Evolutionary conservation across 2,888 invertebrate species (phyloP), one percentile per base, ranked within the genome.

Genomic region (Chrysolina oricalcia): DNA sequence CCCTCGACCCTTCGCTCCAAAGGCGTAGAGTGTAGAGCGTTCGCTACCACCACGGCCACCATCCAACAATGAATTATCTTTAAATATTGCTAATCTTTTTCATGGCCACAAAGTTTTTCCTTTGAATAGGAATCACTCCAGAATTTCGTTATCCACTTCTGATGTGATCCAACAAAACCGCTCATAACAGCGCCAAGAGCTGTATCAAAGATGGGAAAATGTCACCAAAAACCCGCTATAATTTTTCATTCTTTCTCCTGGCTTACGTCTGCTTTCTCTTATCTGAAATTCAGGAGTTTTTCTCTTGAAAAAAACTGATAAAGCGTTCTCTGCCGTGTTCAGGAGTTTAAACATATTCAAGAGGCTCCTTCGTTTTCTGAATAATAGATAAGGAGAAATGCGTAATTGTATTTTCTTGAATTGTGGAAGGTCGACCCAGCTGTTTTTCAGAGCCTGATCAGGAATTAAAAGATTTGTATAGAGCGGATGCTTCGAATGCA

Each of bases 341-440:
- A n/a, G 43, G 66, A 43, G 46, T 23, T 66, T 48, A 46, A 46
- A 66, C 66, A 48, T 66, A 66, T 66, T 66, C 66, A 43, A 66
- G 46, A 21, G n/a, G 27, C 46, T 23, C 21, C 13, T 35, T 27
- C 48, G 43, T 21, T 66, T 48, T 66, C 48, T 48, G 46, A 59
- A 59, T 59, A 59, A 59, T 59, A 27, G 59, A 59, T 59, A 59
- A 35, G 59, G 35, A 59, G 35, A 35, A 56, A 35, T 35, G 59
- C 59, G 59, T 59, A 59, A 59, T 59, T 59, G 59, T 59, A 35
- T 59, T 59, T 21, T 59, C 56, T 0, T 9, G 27, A n/a, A 9
- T n/a, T n/a, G 15, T 15, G 27, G 27, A 35, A 59, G 35, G 35
- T 23, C 27, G 8, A 59, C 15, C 6, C 10, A 23, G 59, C 15